Conservation (phyloP, 2,797 vertebrate genomes). For the Catostomus latipinnis region DNA sequence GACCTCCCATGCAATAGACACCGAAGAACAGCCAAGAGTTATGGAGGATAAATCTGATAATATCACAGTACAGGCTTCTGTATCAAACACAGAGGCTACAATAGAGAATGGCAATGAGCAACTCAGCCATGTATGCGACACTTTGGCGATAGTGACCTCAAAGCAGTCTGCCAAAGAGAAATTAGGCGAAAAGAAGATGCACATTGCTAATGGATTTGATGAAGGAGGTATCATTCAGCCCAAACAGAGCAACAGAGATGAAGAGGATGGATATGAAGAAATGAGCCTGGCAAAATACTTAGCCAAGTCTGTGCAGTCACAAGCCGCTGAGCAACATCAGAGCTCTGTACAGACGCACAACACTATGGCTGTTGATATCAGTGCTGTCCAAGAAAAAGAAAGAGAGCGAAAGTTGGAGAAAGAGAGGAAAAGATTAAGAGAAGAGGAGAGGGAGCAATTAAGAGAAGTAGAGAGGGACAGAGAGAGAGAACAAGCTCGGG, state of each 20-base stretch:
- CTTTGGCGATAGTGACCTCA: slow-evolving; percentile 68
- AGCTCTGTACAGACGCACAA: slow-evolving; percentile 56
- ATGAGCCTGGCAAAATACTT: slow-evolving; percentile 75
- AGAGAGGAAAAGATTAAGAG: slow-evolving; percentile 56
- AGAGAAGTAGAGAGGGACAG: slow-evolving; percentile 41
- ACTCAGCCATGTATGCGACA: slow-evolving; percentile 73
- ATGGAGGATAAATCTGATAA: slow-evolving; percentile 46
- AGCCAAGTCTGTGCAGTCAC: slow-evolving; percentile 73
- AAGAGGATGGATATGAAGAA: slow-evolving; percentile 75
- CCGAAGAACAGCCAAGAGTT: slow-evolving; percentile 65
- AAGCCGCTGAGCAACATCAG: slow-evolving; percentile 67
- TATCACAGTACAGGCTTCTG: not conserved
- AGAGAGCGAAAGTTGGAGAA: slow-evolving; percentile 51
- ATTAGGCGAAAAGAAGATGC: slow-evolving; percentile 85
- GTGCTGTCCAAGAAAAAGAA: slow-evolving; percentile 48
- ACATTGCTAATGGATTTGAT: slow-evolving; percentile 73
- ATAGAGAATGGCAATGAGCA: slow-evolving; percentile 75
- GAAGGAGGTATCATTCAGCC: slow-evolving; percentile 53
- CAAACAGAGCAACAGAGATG: slow-evolving; percentile 58
- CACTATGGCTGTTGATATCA: slow-evolving; percentile 55
- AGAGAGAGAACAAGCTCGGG: slow-evolving; percentile 50
- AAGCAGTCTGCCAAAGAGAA: slow-evolving; percentile 74
- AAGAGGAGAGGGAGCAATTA: slow-evolving; percentile 59
- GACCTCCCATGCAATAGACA: slow-evolving; percentile 54
- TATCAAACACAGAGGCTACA: slow-evolving; percentile 67